A percentile compares a stretch with the other conserved stretches of the same genome.
Evolutionary conservation across 1,140 invertebrate species (phyloP).

Genomic region (Drosophila pallidifrons): DNA sequence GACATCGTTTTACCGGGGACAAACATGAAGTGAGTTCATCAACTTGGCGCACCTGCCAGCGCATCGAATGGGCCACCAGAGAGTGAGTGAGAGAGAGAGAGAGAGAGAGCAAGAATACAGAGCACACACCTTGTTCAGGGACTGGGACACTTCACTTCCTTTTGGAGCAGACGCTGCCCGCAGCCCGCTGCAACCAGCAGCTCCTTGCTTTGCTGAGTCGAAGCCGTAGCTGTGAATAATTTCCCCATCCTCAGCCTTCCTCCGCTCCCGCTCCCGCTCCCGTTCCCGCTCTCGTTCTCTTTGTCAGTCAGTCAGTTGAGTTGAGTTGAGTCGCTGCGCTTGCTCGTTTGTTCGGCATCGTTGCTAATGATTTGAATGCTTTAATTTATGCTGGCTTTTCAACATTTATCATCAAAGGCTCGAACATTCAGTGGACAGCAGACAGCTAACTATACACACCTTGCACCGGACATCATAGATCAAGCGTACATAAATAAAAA

Average conservation of each 20-base stretch:
- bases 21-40: conserved; percentile 42
- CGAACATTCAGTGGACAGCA: conserved; percentile 14
- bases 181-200: background rate
- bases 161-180: conserved; percentile 16
- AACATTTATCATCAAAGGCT: conserved; percentile 76
- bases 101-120: background rate
- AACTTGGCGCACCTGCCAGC: conserved; percentile 62
- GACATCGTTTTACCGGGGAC: conserved; percentile 31
- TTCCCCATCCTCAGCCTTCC: conserved; percentile 66
- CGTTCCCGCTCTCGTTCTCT: background rate
- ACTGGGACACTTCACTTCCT: conserved; percentile 54
- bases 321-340: conserved; percentile 21
- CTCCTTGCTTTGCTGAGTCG: conserved; percentile 54
- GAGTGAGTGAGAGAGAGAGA: no score
- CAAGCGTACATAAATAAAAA: conserved; percentile 10
- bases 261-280: background rate
- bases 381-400: conserved; percentile 67
- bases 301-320: no score
- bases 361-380: conserved; percentile 79
- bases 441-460: background rate
- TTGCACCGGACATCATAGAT: conserved; percentile 41
- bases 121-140: conserved; percentile 57
- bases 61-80: conserved; percentile 55
- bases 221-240: conserved; percentile 83
- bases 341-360: conserved; percentile 82